A percentile compares a stretch with the other conserved stretches of the same genome.
phyloP scores from a whole-genome alignment of 1,140 invertebrate species.

The Camponotus floridanus region DNA sequence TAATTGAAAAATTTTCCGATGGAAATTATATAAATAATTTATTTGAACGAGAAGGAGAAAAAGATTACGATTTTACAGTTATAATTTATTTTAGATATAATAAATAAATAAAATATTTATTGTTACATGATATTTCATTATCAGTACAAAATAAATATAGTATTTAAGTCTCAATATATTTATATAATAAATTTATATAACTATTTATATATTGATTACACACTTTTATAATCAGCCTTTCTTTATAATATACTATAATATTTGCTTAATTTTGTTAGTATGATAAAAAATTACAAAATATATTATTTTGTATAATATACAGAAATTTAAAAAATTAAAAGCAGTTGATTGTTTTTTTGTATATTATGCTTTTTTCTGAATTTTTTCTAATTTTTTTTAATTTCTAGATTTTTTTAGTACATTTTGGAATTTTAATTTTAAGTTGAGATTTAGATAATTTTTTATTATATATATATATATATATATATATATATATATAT shows the following conservation, averaged over 20 bases:
- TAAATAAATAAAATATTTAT: conserved; percentile 75
- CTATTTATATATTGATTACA: conserved; percentile 20
- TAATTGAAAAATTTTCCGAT: no score
- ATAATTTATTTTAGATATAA: conserved; percentile 43
- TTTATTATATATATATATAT: no score
- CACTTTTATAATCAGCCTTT: neutral
- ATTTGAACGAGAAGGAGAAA: no score
- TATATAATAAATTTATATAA: neutral
- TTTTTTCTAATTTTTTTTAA: neutral
- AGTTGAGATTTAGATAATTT: neutral
- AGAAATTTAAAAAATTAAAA: conserved; percentile 31
- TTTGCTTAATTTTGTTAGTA: neutral
- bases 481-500: no score
- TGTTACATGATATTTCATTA: conserved; percentile 69
- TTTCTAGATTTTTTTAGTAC: no score
- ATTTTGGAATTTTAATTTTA: neutral
- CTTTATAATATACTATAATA: neutral
- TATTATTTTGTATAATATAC: conserved; percentile 9
- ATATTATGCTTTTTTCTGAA: neutral
- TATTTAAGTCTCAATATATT: conserved; percentile 52
- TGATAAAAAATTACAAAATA: conserved; percentile 48
- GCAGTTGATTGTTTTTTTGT: neutral
- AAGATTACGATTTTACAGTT: no score
- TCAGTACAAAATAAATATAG: conserved; percentile 81
- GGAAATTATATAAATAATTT: no score